phyloP scores from a whole-genome alignment of 2,113 vertebrate genomes.

The Solenodon paradoxus region DNA sequence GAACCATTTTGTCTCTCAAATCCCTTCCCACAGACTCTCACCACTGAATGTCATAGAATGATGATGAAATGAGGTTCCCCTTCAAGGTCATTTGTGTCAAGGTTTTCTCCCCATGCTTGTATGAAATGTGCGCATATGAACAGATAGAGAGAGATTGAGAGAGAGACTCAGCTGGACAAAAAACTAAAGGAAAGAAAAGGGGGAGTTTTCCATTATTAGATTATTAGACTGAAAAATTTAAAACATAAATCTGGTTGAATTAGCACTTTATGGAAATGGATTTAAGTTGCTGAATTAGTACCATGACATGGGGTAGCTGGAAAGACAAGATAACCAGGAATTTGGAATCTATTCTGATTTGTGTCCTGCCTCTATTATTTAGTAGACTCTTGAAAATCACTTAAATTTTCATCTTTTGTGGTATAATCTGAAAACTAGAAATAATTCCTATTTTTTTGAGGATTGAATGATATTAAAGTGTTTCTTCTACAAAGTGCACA shows the following conservation, averaged over 20 bases:
- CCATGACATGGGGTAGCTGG: too few relatives aligned
- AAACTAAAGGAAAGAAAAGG: neutral
- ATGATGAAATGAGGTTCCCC: neutral
- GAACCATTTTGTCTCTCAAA: neutral
- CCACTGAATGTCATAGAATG: neutral
- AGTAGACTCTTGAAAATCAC: neutral
- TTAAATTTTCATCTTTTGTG: neutral
- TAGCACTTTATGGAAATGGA: neutral
- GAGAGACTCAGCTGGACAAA: neutral
- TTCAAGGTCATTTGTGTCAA: neutral
- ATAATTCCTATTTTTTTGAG: neutral
- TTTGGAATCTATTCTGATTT: neutral
- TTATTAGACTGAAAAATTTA: neutral
- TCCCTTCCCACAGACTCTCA: neutral
- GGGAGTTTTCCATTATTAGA: neutral
- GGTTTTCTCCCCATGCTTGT: too few relatives aligned
- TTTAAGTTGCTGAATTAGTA: neutral
- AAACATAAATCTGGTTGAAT: neutral
- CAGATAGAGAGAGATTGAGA: too few relatives aligned
- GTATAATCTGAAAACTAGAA: neutral
- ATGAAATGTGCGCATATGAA: too few relatives aligned
- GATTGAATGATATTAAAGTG: neutral
- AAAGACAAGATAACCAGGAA: neutral
- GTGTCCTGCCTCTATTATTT: neutral
- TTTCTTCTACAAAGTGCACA: neutral